Percentiles rank a stretch among this genome's conserved stretches.
Evolutionary conservation across 2,888 invertebrate species (phyloP).

Genomic region (Aphrophora alni): DNA sequence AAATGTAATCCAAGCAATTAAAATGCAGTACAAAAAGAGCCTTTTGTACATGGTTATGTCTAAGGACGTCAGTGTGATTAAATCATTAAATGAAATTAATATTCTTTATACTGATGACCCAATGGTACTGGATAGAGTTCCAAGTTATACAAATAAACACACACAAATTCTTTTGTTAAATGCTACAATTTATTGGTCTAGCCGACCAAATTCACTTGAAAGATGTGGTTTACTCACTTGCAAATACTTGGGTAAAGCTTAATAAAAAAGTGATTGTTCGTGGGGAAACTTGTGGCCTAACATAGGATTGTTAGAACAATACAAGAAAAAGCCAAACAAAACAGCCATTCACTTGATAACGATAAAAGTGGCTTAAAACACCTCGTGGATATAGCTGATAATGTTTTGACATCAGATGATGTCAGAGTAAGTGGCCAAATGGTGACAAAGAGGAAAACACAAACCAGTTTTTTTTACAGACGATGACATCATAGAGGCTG

Average conservation of each 20-base stretch:
- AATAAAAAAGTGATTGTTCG: not conserved
- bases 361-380: constrained; percentile 3
- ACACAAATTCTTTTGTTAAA: too few species aligned
- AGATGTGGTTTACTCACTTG: not conserved
- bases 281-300: not conserved
- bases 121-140: too few species aligned
- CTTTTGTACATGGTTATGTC: constrained; percentile 27
- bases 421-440: not conserved
- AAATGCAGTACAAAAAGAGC: constrained; percentile 31
- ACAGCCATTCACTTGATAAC: not conserved
- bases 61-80: constrained; percentile 17
- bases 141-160: too few species aligned
- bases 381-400: constrained; percentile 10
- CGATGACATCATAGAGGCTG: constrained; percentile 1
- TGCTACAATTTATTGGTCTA: too few species aligned
- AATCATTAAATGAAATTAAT: constrained; percentile 27
- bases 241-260: not conserved
- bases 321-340: not conserved
- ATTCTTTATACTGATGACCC: too few species aligned
- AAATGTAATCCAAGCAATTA: constrained; percentile 20
- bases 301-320: not conserved
- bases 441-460: not conserved
- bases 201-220: too few species aligned
- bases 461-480: constrained; percentile 15
- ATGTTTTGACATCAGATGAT: not conserved